Conservation (phyloP, 2,113 vertebrate species). For the Scomber japonicus region DNA sequence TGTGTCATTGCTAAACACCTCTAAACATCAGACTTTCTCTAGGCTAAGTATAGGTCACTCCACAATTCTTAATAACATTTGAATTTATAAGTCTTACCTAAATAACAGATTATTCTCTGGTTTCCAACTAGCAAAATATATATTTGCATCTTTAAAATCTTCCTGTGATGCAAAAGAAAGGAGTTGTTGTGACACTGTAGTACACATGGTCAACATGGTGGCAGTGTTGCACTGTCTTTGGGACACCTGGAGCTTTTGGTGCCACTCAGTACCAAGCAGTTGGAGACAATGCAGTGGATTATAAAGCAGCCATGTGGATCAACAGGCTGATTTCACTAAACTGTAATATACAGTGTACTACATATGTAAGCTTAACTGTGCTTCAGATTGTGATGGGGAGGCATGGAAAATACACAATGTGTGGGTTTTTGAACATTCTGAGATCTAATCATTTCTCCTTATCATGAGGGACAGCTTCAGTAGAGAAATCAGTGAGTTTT, state of each 20-base stretch:
- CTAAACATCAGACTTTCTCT: conserved; percentile 30
- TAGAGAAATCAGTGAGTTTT: conserved; percentile 54
- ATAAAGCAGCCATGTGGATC: conserved; percentile 31
- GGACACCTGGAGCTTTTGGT: conserved; percentile 33
- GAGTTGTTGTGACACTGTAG: conserved; percentile 48
- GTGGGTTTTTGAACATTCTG: neutral
- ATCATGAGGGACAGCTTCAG: conserved; percentile 54
- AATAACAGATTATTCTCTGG: neutral
- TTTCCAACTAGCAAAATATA: neutral
- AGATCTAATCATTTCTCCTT: conserved; percentile 7
- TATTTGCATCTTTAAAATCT: neutral
- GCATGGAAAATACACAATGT: conserved; percentile 10
- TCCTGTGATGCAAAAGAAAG: conserved; percentile 8
- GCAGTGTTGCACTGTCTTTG: conserved; percentile 82
- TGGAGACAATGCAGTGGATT: conserved; percentile 47
- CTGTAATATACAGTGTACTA: neutral
- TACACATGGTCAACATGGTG: conserved; percentile 77
- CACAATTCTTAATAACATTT: neutral
- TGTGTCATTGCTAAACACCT: neutral
- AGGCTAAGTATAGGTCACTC: neutral
- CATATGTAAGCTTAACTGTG: neutral
- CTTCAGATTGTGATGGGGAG: conserved; percentile 3
- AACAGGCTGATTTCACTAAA: conserved; percentile 32
- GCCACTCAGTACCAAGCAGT: conserved; percentile 53
- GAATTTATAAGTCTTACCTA: neutral